A percentile compares a stretch with the other conserved stretches of the same genome.
phyloP scores from a whole-genome alignment of 2,113 vertebrate species.

The Brachypodius melanocephalos region DNA sequence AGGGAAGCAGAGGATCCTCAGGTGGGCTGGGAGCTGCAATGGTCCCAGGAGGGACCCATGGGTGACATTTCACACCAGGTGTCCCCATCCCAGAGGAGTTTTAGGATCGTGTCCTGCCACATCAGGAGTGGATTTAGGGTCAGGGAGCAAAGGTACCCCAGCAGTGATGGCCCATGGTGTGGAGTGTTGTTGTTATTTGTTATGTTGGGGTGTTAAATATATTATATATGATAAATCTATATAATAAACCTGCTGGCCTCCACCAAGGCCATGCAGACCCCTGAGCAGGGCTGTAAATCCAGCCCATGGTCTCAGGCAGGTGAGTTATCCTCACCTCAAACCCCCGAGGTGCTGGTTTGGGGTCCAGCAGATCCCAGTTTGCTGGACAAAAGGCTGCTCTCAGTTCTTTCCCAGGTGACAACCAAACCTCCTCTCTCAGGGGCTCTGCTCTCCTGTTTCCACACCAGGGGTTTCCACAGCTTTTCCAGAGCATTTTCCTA shows the following conservation, averaged over 20 bases:
- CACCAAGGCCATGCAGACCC: not conserved
- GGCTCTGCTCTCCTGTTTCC: not conserved
- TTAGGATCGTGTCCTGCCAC: not conserved
- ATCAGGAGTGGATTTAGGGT: not conserved
- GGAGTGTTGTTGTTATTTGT: not conserved
- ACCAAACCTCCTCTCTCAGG: not conserved
- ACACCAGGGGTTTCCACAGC: not conserved
- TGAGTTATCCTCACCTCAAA: not conserved
- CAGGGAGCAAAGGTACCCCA: not conserved
- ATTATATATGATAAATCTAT: no score
- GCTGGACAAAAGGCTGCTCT: not conserved
- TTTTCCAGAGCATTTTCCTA: not conserved
- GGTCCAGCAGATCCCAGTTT: not conserved
- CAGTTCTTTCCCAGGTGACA: not conserved
- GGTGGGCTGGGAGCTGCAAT: not conserved
- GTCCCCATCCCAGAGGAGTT: not conserved
- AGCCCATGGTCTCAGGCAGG: not conserved
- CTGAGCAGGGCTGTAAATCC: not conserved
- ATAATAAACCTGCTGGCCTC: not conserved
- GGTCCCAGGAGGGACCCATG: not conserved
- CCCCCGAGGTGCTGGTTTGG: not conserved
- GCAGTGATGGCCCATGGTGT: not conserved
- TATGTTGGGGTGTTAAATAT: no score
- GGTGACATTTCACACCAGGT: not conserved
- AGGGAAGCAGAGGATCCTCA: not conserved